These are phyloP conservation scores for Macquaria australasica DNA, from an alignment of 2,113 vertebrate genomes.

Conservation along the genomic window DNA sequence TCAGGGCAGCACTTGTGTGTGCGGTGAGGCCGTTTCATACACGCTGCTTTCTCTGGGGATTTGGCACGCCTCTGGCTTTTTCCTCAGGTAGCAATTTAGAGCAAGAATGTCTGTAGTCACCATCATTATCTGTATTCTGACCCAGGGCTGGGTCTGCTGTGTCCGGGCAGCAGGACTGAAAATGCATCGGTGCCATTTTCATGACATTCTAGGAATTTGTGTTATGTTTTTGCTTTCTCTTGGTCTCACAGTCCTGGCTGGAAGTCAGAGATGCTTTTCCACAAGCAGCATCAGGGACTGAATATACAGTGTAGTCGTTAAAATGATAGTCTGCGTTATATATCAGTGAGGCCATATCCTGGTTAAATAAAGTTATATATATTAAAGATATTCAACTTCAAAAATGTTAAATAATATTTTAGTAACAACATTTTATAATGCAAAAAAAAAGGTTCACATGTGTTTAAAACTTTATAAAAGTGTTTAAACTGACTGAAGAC, in stretches of 20 bases:
- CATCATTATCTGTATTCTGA: slow-evolving; percentile 74
- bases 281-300: background rate
- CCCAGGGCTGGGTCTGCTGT: slow-evolving; percentile 53
- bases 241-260: slow-evolving; percentile 6
- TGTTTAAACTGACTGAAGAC: background rate
- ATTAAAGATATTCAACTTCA: background rate
- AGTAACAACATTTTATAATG: background rate
- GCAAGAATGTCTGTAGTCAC: slow-evolving; percentile 75
- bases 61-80: slow-evolving; percentile 62
- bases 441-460: background rate
- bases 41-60: slow-evolving; percentile 55
- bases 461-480: background rate
- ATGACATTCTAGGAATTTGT: slow-evolving; percentile 59
- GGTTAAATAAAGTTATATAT: background rate
- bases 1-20: slow-evolving; percentile 62
- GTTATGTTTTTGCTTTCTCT: slow-evolving; percentile 22
- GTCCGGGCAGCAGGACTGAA: slow-evolving; percentile 26
- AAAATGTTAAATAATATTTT: background rate
- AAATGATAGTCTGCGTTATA: background rate
- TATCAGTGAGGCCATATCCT: background rate
- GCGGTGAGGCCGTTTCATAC: slow-evolving; percentile 29
- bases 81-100: slow-evolving; percentile 82
- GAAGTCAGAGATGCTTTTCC: background rate
- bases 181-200: slow-evolving; percentile 34
- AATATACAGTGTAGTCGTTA: background rate